Evolutionary conservation across 2,797 vertebrate species (phyloP).

Genomic region (Spinus pinus): DNA sequence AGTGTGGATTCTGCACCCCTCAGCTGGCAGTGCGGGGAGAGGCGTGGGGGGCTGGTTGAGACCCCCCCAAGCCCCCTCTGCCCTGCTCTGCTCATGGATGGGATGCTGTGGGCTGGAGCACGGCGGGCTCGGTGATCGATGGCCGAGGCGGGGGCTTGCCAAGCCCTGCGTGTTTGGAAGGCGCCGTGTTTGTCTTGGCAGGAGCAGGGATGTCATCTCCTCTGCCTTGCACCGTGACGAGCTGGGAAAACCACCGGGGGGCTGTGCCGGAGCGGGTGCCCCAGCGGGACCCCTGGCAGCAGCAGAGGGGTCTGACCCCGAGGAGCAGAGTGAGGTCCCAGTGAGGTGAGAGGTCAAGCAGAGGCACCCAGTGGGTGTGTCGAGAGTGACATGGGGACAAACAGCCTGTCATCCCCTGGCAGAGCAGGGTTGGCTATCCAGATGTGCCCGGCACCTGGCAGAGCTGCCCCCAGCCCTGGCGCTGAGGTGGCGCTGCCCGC

Average conservation of each 20-base stretch:
- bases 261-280: background rate
- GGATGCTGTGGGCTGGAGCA: background rate
- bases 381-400: accelerated
- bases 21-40: background rate
- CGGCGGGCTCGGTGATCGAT: background rate
- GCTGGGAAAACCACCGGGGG: constrained; percentile 29
- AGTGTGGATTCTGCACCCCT: background rate
- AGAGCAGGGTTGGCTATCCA: background rate
- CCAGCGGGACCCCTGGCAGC: background rate
- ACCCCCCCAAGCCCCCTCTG: accelerated
- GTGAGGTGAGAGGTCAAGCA: accelerated
- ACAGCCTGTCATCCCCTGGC: background rate
- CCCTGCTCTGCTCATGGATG: accelerated
- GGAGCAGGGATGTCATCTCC: constrained; percentile 51
- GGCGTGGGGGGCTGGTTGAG: accelerated
- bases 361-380: background rate
- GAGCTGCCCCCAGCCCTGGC: background rate
- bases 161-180: constrained; percentile 51
- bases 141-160: constrained; percentile 16
- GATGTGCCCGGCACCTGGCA: background rate
- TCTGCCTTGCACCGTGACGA: background rate
- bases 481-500: accelerated
- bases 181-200: constrained; percentile 62
- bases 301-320: background rate
- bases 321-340: background rate